Base-by-base conservation (phyloP, 2,797 vertebrate species). In the Semotilus atromaculatus region DNA sequence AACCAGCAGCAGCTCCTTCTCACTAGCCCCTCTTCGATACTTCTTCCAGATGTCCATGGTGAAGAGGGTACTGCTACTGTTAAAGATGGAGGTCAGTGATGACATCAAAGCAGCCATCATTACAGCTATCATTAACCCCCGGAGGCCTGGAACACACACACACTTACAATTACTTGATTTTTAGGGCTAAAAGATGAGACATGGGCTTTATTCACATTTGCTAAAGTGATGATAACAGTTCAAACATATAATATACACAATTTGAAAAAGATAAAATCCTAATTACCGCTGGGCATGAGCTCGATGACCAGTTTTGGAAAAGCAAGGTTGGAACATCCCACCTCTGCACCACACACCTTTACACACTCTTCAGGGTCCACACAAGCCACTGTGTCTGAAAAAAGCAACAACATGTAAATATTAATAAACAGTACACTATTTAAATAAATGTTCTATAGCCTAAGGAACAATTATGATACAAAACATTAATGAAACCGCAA, bases 101-200 rank as follows among this genome's bases (percentile, higher is more conserved):
- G 97, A 98, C 97, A 98, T 94, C 88, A 99, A 95, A 0, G 96
- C 97, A 0, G 97, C 97, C 97, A 97, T 97, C 96, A 97, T 97
- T 83, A 97, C 97, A 0, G 97, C 96, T 0, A 98, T 96, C 98
- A 97, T 97, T 14, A 98, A 93, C 0, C 96, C 98, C 11, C 96
- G 93, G 40, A 98, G 93, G 36, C 97, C 98, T 99, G 91, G 1
- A 48, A 85, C 48, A 79, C 34, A 85, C 10, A 73, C 7, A 70
- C 3, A 16, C 8, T 23, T 66, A 48, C 29, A 73, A 34, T 51
- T 55, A 2, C 31, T 67, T 67, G 23, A 53, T 16, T 3, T 11
- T 3, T n/a, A n/a, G 2, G 3, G 9, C 64, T 51, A 21, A 84
- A 21, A 19, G 16, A 31, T 9, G n/a, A n/a, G 38, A 21, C 9